Evolutionary conservation across 2,888 invertebrate species (phyloP), one percentile per base, ranked within the genome.

Genomic region (Netelia inedita): DNA sequence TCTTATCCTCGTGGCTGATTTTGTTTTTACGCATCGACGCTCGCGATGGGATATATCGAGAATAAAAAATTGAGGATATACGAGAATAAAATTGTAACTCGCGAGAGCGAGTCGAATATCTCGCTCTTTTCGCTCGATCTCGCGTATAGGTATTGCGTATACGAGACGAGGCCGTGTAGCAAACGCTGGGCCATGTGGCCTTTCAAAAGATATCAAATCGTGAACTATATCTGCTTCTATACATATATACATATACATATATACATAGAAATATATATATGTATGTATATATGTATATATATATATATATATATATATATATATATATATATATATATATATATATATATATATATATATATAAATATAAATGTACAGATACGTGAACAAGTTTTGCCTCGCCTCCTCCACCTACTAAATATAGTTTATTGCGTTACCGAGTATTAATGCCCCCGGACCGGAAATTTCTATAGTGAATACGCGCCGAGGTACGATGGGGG

Each of bases 341-440:
- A 1, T 28, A 46, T 61, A 21, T 73, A 14, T 73, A 55, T 35
- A 63, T 75, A 65, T 46, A 57, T 80, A 61, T 16, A 16, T 43
- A 16, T 50, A 28, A 61, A 23, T 57, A 11, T 41, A 65, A 23
- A 35, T 23, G 28, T 63, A 53, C n/a, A 50, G n/a, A 61, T 72
- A 59, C 74, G 43, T 43, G 21, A 41, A 66, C 59, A 57, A 79
- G 69, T 73, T 82, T 73, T 66, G 92, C 91, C 91, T 91, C 88
- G 88, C 90, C 89, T 89, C 81, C 65, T 76, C 65, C 91, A 90
- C 90, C 90, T 92, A 91, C 93, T 93, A 93, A 93, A 93, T 93
- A 93, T 93, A 93, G 93, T 93, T 93, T 93, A 93, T 93, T 93
- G 91, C 93, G 92, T 93, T 93, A 93, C 93, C 91, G 90, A 91